Evolutionary conservation across 2,797 vertebrate species (phyloP).

Genomic region (Nyctalus aviator): DNA sequence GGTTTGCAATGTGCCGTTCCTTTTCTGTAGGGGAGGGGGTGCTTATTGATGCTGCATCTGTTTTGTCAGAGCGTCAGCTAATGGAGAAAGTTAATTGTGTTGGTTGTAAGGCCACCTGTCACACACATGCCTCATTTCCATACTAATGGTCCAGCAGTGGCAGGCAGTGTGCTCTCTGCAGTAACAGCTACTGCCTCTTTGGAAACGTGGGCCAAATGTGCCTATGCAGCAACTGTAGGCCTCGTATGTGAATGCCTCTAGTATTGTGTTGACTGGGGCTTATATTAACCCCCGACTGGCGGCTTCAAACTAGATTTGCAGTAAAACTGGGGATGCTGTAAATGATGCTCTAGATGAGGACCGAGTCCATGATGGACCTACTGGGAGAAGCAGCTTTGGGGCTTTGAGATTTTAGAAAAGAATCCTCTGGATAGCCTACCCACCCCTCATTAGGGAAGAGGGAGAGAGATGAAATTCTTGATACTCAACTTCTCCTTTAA

Average conservation of each 20-base stretch:
- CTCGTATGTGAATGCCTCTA: conserved; percentile 83
- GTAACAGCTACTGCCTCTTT: conserved; percentile 88
- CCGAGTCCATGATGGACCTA: background rate
- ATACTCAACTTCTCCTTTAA: conserved; percentile 35
- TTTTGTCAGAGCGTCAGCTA: conserved; percentile 93
- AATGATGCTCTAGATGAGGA: background rate
- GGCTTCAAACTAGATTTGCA: background rate
- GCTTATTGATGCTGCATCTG: conserved; percentile 92
- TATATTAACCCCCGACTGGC: conserved; percentile 79
- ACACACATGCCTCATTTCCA: conserved; percentile 96
- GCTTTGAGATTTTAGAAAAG: background rate
- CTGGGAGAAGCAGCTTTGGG: background rate
- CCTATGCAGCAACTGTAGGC: conserved; percentile 86
- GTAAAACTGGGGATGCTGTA: background rate
- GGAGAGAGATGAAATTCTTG: background rate
- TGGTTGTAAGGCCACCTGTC: conserved; percentile 97
- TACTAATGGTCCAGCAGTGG: conserved; percentile 94
- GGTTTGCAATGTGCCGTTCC: conserved; percentile 89
- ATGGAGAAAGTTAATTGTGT: conserved; percentile 97
- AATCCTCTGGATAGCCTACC: background rate
- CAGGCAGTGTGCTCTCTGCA: conserved; percentile 91
- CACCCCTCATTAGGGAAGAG: background rate
- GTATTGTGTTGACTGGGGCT: conserved; percentile 81
- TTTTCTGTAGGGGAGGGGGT: conserved; percentile 87
- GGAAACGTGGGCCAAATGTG: conserved; percentile 89